A percentile compares a stretch with the other conserved stretches of the same genome.
Evolutionary conservation across 2,888 invertebrate genomes (phyloP).

Genomic region (Leptinotarsa tumamoca): DNA sequence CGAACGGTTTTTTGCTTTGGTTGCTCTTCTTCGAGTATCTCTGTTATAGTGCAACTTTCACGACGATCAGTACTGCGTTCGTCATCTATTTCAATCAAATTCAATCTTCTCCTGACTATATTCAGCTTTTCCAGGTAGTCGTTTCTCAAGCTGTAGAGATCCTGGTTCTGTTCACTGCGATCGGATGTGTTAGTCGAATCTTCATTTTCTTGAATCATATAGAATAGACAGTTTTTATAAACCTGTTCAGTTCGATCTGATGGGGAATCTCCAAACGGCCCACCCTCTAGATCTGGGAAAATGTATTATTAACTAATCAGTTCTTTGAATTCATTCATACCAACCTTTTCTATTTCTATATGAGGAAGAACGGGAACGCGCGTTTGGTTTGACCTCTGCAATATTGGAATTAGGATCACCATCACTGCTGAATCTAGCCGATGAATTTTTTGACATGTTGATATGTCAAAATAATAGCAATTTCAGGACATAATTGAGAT

Average conservation of each 20-base stretch:
- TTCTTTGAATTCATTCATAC: background rate
- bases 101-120: conserved; percentile 44
- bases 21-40: conserved; percentile 34
- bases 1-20: background rate
- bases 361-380: conserved; percentile 37
- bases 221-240: conserved; percentile 37
- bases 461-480: conserved; percentile 9
- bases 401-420: conserved; percentile 45
- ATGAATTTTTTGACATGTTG: conserved; percentile 49
- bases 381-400: conserved; percentile 29
- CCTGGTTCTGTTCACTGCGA: conserved; percentile 36
- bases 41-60: conserved; percentile 38
- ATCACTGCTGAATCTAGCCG: conserved; percentile 46
- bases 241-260: conserved; percentile 27
- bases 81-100: conserved; percentile 44
- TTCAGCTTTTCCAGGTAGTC: conserved; percentile 50
- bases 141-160: conserved; percentile 45
- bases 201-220: conserved; percentile 40
- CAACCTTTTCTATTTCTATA: conserved; percentile 38
- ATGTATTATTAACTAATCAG: background rate
- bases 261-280: conserved; percentile 42
- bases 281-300: conserved; percentile 42
- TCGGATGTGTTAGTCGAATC: conserved; percentile 32
- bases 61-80: conserved; percentile 9
- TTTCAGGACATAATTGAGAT: background rate